Base-by-base conservation (phyloP, 1,140 invertebrate species). In the Globodera rostochiensis region DNA sequence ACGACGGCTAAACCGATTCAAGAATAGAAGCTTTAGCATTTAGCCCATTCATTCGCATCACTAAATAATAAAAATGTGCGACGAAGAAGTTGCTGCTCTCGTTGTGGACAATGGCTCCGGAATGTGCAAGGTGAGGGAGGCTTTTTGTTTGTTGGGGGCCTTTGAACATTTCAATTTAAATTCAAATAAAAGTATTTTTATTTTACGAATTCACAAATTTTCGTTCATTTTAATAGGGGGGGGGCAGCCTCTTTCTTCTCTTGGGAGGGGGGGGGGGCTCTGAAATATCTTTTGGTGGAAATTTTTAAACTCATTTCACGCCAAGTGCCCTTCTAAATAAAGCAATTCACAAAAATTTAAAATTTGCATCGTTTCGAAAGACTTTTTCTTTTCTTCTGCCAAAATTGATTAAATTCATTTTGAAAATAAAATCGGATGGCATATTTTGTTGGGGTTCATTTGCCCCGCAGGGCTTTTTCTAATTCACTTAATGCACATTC, bases 91-190 rank as follows among this genome's bases (percentile, higher is more conserved):
- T 91, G 93, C 93, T 84, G 87, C 95, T 86, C 92, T 95, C 84
- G 94, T 95, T 84, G 93, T 95, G 70, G 95, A 95, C 92, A 95
- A 95, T 93, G 94, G 94, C 85, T 95, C 94, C 84, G 94, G 94
- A 84, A 95, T 95, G 94, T 95, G 94, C 91, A 93, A 93, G 85
- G 92, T 92, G 81, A 92, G 57, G 57, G 57, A 60, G 57, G 57
- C 11, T 60, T 11, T 15, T 36, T 36, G 25, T 36, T 36, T 5
- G 4, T 60, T 11, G 13, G 15, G 15, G 15, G 11, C 9, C 4
- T 1, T 11, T 11, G 0, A 15, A 15, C 4, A 60, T 60, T 60
- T 19, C 9, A 15, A 60, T 5, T 13, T 60, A 13, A 15, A 60
- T 36, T 2, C 25, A 36, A 36, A 36, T 36, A n/a, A 15, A 60